These are phyloP conservation scores for Cydia amplana DNA, from an alignment of 1,140 invertebrate genomes.

Conservation along the genomic window DNA sequence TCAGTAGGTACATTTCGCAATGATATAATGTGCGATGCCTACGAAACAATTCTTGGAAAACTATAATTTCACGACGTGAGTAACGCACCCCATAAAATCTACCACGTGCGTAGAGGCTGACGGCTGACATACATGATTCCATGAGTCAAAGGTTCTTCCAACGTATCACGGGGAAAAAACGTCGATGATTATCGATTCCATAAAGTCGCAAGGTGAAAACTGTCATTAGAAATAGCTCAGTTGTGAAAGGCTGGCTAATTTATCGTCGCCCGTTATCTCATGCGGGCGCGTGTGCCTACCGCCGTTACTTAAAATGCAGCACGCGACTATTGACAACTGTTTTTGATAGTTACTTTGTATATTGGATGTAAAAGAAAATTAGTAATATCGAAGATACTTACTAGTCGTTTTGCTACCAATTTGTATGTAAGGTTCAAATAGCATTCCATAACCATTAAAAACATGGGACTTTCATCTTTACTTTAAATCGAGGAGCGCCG, in stretches of 20 bases:
- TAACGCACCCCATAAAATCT: not conserved
- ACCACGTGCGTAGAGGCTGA: not conserved
- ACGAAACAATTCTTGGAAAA: not conserved
- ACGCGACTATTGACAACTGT: conserved; percentile 57
- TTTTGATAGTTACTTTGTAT: conserved; percentile 36
- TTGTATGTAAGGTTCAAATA: not conserved
- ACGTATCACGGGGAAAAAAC: conserved; percentile 15
- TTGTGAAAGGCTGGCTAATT: conserved; percentile 72
- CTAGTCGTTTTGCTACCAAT: not conserved
- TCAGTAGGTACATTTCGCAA: too few species aligned
- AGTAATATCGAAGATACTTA: not conserved
- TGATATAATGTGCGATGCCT: too few species aligned
- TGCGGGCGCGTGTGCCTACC: conserved; percentile 63
- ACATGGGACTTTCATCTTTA: too few species aligned
- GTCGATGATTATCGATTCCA: conserved; percentile 41
- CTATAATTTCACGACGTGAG: not conserved
- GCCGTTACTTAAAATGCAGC: conserved; percentile 54
- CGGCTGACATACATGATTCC: not conserved
- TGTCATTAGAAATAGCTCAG: conserved; percentile 53
- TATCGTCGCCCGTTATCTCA: conserved; percentile 70
- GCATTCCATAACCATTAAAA: too few species aligned
- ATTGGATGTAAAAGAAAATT: not conserved
- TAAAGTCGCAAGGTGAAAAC: conserved; percentile 71
- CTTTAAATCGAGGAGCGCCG: too few species aligned
- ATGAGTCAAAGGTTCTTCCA: conserved; percentile 15